phyloP scores from a whole-genome alignment of 2,797 vertebrate genomes.

The Sebastes hopkinsi region DNA sequence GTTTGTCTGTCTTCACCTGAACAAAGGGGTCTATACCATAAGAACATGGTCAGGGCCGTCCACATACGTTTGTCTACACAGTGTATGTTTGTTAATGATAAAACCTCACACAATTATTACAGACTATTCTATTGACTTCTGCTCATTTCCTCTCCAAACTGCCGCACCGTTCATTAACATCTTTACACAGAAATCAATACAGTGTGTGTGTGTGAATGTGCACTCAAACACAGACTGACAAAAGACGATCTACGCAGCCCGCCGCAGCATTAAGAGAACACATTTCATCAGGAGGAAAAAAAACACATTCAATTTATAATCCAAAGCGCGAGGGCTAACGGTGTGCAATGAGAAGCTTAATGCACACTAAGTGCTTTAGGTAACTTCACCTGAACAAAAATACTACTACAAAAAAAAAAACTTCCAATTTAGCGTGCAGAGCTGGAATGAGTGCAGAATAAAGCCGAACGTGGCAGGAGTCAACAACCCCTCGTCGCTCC shows the following conservation, averaged over 20 bases:
- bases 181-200: background rate
- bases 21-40: no score
- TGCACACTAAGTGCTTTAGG: slow-evolving; percentile 36
- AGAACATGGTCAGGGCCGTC: background rate
- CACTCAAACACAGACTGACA: background rate
- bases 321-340: background rate
- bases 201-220: background rate
- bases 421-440: background rate
- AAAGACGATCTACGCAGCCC: background rate
- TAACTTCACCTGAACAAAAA: slow-evolving; percentile 20
- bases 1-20: no score
- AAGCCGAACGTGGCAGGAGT: background rate
- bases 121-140: background rate
- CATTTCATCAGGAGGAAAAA: slow-evolving; percentile 22
- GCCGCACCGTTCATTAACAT: background rate
- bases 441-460: background rate
- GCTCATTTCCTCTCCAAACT: background rate
- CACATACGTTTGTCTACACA: background rate
- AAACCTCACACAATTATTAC: background rate
- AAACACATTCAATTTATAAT: slow-evolving; percentile 3
- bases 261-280: slow-evolving; percentile 15
- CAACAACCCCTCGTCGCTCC: background rate
- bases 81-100: no score
- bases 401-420: background rate
- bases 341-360: slow-evolving; percentile 21